phyloP scores from a whole-genome alignment of 2,113 vertebrate genomes.

The Syrmaticus mikado region DNA sequence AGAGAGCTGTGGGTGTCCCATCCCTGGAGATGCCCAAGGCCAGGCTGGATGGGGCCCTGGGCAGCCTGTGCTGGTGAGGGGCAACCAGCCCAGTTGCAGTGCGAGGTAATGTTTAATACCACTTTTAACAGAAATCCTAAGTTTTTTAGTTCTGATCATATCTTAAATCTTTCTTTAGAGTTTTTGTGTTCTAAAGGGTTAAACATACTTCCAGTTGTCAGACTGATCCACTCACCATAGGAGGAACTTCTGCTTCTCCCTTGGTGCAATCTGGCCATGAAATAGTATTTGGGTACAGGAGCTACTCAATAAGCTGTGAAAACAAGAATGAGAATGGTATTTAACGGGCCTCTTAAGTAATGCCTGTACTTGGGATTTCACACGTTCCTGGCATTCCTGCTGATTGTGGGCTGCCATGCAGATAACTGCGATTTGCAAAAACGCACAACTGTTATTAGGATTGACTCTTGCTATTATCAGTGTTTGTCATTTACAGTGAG shows the following conservation, averaged over 20 bases:
- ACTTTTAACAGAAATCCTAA: background rate
- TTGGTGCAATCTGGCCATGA: background rate
- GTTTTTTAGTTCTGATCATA: background rate
- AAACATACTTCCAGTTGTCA: background rate
- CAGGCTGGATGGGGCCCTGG: no score
- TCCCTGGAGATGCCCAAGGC: no score
- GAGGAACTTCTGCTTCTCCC: background rate
- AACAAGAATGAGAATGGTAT: conserved; percentile 37
- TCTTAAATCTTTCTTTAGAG: background rate
- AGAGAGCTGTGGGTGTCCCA: no score
- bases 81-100: rapidly evolving
- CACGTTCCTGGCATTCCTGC: background rate
- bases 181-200: background rate
- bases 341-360: conserved; percentile 50
- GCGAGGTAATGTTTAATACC: background rate
- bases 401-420: conserved; percentile 40
- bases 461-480: background rate
- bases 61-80: no score
- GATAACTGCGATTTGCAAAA: conserved; percentile 24
- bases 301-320: conserved; percentile 43
- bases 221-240: background rate
- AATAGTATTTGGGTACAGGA: background rate
- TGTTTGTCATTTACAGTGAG: background rate
- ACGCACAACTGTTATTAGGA: background rate
- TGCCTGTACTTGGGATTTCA: background rate